Percentiles rank a stretch among this genome's conserved stretches.
Conservation (phyloP, 2,888 invertebrate species). For the Drosophila flavopinicola region DNA sequence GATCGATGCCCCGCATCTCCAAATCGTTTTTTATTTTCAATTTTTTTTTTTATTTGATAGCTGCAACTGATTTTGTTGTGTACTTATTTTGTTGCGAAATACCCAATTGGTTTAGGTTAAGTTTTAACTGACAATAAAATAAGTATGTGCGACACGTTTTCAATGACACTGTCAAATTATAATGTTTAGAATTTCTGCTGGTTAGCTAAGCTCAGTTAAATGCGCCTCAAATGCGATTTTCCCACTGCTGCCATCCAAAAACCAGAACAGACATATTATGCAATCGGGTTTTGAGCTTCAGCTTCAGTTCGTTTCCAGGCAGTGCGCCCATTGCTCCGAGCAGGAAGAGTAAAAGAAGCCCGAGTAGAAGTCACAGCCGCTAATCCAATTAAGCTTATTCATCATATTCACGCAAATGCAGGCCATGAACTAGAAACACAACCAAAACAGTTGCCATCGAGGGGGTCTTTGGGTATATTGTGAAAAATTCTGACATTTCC, state of each 20-base stretch:
- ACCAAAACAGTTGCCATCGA: constrained; percentile 12
- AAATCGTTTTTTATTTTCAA: constrained; percentile 19
- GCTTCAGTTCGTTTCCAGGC: constrained; percentile 48
- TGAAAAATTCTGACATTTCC: constrained; percentile 62
- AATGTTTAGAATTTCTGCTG: constrained; percentile 40
- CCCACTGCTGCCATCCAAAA: constrained; percentile 18
- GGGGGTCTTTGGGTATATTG: constrained; percentile 17
- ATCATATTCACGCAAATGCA: constrained; percentile 71
- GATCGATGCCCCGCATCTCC: constrained; percentile 85
- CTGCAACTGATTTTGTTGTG: not conserved
- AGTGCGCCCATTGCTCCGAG: constrained; percentile 27
- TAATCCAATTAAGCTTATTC: constrained; percentile 77
- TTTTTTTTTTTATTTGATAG: not conserved
- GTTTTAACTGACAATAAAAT: constrained; percentile 37
- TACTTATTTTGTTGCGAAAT: too few relatives aligned
- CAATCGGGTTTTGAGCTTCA: constrained; percentile 52
- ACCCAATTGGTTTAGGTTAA: too few relatives aligned
- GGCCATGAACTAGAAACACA: constrained; percentile 71
- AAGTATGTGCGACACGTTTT: too few relatives aligned
- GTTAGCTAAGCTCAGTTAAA: constrained; percentile 27
- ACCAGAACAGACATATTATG: constrained; percentile 46
- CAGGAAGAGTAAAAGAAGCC: constrained; percentile 32
- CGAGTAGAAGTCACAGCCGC: constrained; percentile 45
- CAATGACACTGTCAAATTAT: constrained; percentile 20
- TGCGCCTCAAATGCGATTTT: constrained; percentile 31